Evolutionary conservation across 2,113 vertebrate species (phyloP).

Genomic region (Pandion haliaetus): DNA sequence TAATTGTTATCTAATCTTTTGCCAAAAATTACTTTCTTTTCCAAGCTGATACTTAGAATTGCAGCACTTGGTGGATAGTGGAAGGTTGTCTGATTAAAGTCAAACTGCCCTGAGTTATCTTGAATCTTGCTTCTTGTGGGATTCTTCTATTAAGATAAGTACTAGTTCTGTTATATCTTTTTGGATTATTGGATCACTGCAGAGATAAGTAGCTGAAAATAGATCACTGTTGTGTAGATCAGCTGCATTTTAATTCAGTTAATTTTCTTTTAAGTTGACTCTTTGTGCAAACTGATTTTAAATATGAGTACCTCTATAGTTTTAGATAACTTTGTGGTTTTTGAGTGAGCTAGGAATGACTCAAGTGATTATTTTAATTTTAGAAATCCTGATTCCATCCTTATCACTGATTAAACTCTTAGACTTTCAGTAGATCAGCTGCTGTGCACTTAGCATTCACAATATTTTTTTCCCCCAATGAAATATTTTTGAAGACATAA

Average conservation of each 20-base stretch:
- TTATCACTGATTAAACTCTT: neutral
- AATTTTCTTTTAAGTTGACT: neutral
- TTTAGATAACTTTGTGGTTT: neutral
- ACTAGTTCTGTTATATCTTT: neutral
- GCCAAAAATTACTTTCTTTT: neutral
- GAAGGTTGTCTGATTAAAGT: neutral
- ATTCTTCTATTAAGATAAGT: conserved; percentile 22
- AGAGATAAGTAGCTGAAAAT: conserved; percentile 28
- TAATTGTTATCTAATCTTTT: neutral
- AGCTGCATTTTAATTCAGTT: neutral
- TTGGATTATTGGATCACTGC: neutral
- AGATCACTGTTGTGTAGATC: neutral
- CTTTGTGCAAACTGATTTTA: neutral
- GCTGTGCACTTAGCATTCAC: neutral
- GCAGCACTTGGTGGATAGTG: neutral
- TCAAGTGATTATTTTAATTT: neutral
- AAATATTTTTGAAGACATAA: neutral
- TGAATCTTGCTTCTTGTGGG: conserved; percentile 9
- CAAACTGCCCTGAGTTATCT: neutral
- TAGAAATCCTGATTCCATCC: neutral
- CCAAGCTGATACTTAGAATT: neutral
- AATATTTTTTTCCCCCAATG: neutral
- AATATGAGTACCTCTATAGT: neutral
- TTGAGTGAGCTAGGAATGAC: neutral
- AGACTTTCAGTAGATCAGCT: neutral